phyloP scores from a whole-genome alignment of 1,140 invertebrate genomes.

The Calosoma granatense region DNA sequence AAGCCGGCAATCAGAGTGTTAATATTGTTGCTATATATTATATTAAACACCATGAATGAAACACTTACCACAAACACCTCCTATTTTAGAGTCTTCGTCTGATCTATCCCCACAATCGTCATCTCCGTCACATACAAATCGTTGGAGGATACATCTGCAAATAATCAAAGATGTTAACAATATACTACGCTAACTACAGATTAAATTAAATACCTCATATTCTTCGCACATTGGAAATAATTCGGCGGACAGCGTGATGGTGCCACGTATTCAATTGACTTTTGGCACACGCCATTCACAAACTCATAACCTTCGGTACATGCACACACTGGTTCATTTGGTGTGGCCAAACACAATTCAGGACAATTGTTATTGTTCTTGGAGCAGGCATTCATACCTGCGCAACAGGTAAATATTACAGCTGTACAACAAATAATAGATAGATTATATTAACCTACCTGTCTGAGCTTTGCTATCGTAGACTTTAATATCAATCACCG shows the following conservation, averaged over 20 bases:
- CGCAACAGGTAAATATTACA: constrained; percentile 13
- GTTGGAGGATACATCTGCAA: constrained; percentile 38
- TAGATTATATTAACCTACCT: neutral
- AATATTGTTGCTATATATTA: no score
- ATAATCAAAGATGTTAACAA: neutral
- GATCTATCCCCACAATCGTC: constrained; percentile 74
- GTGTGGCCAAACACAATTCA: constrained; percentile 47
- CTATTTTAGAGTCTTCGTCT: constrained; percentile 55
- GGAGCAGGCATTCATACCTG: constrained; percentile 39
- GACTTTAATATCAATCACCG: constrained; percentile 51
- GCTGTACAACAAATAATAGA: constrained; percentile 1
- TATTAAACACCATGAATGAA: no score
- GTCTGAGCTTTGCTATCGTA: constrained; percentile 41
- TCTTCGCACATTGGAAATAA: constrained; percentile 11
- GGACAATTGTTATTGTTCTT: constrained; percentile 35
- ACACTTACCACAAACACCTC: constrained; percentile 44
- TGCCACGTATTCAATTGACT: constrained; percentile 16
- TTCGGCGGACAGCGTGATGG: constrained; percentile 2
- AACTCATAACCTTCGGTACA: constrained; percentile 42
- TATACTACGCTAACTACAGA: neutral
- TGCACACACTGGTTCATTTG: constrained; percentile 38
- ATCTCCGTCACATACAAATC: constrained; percentile 64
- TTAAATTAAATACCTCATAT: neutral
- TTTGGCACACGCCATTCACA: constrained; percentile 21
- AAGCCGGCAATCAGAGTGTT: no score